A percentile compares a stretch with the other conserved stretches of the same genome.
phyloP scores from a whole-genome alignment of 2,113 vertebrate genomes.

The Bufo gargarizans region DNA sequence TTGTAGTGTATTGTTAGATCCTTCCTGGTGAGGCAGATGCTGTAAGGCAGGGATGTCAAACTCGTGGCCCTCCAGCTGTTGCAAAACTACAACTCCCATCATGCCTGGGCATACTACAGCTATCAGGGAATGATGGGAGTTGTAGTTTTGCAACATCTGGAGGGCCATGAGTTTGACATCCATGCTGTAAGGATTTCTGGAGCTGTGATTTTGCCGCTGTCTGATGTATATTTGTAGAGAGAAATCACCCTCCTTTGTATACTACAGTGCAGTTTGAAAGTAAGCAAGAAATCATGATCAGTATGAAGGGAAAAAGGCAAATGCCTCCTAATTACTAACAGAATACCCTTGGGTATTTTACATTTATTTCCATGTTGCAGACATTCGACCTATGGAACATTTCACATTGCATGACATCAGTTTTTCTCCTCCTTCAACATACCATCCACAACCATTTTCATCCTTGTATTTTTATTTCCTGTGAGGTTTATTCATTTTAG shows the following conservation, averaged over 20 bases:
- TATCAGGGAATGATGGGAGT: no score
- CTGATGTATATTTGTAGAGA: neutral
- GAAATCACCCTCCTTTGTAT: neutral
- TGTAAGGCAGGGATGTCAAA: no score
- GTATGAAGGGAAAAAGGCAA: neutral
- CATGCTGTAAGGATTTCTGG: neutral
- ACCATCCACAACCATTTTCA: neutral
- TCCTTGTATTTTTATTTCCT: neutral
- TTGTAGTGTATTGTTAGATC: neutral
- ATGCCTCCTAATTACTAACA: neutral
- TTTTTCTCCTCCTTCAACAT: constrained; percentile 11
- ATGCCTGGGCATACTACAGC: no score
- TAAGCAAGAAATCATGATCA: neutral
- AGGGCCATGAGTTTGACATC: no score
- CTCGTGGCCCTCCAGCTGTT: no score
- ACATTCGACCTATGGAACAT: constrained; percentile 26
- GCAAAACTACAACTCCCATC: no score
- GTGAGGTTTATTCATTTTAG: neutral
- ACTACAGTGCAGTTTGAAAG: neutral
- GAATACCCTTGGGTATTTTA: neutral
- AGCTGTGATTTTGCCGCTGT: neutral
- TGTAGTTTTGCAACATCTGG: no score
- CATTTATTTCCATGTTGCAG: constrained; percentile 19
- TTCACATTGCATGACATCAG: constrained; percentile 13
- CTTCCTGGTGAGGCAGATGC: neutral